Evolutionary conservation across 2,888 invertebrate genomes (phyloP), one percentile per base, ranked within the genome.

Genomic region (Calameuta filiformis): DNA sequence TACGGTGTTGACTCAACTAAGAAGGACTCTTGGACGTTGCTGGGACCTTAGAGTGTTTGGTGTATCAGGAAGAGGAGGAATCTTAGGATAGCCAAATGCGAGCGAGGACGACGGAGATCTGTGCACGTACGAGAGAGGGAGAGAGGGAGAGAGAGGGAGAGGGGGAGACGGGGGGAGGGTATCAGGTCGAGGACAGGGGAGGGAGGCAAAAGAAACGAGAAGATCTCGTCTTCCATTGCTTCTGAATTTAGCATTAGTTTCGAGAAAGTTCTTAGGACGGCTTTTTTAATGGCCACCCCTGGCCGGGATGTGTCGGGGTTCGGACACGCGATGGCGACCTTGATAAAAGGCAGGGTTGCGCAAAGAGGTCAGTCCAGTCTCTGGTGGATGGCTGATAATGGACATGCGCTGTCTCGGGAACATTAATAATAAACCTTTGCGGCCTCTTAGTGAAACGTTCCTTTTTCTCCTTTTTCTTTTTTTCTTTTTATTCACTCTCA

Each of bases 381-480:
- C 56, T 23, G 56, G 40, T 40, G 40, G 40, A 40, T 15, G 15
- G 56, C 56, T 15, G 56, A 56, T 56, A 56, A 56, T 56, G 56
- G 56, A 56, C 56, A 23, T 56, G 23, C 23, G 9, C 56, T 56
- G 56, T 56, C 56, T 56, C 56, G 56, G 56, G 9, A 56, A 56
- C 56, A 56, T 56, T 56, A 56, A 56, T 56, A 56, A 56, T 56
- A 56, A 56, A 23, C 56, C 56, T 56, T 56, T 56, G 56, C 56
- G 56, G 56, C 23, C 56, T 56, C 56, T 56, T 23, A 23, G 56
- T 23, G 56, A 56, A 23, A 34, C 73, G 75, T 77, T 77, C 78
- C 79, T 75, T 79, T 79, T 71, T 75, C 73, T 69, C 34, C 37
- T 78, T 69, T 33, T 75, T 77, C 76, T 74, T 69, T 37, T 73